Conservation (phyloP, 2,888 invertebrate genomes). For the Lomographa bimaculata region DNA sequence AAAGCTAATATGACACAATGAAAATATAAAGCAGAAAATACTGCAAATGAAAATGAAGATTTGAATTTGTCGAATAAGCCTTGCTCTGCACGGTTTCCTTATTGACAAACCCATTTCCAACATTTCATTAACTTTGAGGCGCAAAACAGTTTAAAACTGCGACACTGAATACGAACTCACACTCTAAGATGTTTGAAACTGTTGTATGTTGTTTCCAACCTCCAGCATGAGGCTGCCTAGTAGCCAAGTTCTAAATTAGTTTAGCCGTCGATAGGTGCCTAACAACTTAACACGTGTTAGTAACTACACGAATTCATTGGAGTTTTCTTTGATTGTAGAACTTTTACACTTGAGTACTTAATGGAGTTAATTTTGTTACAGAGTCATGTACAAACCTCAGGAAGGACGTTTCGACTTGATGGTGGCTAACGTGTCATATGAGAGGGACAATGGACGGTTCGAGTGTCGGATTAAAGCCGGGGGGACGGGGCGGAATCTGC, state of each 20-base stretch:
- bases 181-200: conserved; percentile 1
- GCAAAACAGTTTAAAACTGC: conserved; percentile 7
- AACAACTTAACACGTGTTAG: conserved; percentile 3
- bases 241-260: conserved; percentile 5
- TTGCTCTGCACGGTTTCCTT: too few species aligned
- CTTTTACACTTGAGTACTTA: too few species aligned
- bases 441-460: conserved; percentile 95
- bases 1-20: too few species aligned
- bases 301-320: too few species aligned
- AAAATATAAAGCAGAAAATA: too few species aligned
- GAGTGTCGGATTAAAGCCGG: conserved; percentile 94
- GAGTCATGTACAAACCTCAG: conserved; percentile 90
- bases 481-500: conserved; percentile 92
- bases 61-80: too few species aligned
- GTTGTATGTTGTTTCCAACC: too few species aligned
- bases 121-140: conserved; percentile 1
- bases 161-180: conserved; percentile 6
- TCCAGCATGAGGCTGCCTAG: neutral
- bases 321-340: too few species aligned
- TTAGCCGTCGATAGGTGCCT: neutral
- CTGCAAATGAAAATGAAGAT: too few species aligned
- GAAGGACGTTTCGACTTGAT: conserved; percentile 94
- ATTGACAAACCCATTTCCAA: neutral
- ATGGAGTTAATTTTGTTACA: conserved; percentile 57
- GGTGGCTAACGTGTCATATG: conserved; percentile 95